phyloP scores from a whole-genome alignment of 2,113 vertebrate species.

The Salvelinus namaycush region DNA sequence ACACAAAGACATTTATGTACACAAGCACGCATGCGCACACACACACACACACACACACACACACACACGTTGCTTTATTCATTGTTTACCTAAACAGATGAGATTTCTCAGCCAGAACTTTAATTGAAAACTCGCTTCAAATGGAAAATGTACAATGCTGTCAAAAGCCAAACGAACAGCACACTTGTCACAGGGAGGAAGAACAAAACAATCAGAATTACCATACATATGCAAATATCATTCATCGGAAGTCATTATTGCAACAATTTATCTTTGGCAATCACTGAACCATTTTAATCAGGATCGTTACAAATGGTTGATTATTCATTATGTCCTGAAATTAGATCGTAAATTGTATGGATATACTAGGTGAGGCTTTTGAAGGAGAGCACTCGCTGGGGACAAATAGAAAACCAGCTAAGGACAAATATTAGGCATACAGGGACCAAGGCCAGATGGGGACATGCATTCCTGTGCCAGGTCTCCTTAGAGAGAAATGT shows the following conservation, averaged over 20 bases:
- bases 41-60: not conserved
- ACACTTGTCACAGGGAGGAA: constrained; percentile 37
- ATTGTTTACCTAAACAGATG: no score
- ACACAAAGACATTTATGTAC: not conserved
- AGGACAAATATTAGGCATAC: constrained; percentile 28
- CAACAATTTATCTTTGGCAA: constrained; percentile 66
- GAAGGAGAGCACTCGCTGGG: constrained; percentile 48
- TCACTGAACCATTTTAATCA: constrained; percentile 70
- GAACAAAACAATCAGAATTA: constrained; percentile 50
- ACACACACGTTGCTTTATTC: not conserved
- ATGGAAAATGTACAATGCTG: not conserved
- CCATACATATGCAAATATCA: constrained; percentile 68
- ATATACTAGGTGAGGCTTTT: constrained; percentile 53
- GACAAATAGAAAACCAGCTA: constrained; percentile 45
- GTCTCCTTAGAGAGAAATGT: not conserved
- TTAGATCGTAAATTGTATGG: constrained; percentile 70
- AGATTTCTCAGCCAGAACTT: not conserved
- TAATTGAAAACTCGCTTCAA: constrained; percentile 12
- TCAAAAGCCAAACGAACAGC: constrained; percentile 34
- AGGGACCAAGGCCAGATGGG: no score
- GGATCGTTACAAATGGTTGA: constrained; percentile 67
- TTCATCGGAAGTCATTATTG: constrained; percentile 65
- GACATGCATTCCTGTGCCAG: no score
- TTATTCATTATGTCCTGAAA: constrained; percentile 68
- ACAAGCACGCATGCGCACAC: not conserved